Conservation (phyloP, 2,888 invertebrate genomes). For the Lasioglossum leucozonium region DNA sequence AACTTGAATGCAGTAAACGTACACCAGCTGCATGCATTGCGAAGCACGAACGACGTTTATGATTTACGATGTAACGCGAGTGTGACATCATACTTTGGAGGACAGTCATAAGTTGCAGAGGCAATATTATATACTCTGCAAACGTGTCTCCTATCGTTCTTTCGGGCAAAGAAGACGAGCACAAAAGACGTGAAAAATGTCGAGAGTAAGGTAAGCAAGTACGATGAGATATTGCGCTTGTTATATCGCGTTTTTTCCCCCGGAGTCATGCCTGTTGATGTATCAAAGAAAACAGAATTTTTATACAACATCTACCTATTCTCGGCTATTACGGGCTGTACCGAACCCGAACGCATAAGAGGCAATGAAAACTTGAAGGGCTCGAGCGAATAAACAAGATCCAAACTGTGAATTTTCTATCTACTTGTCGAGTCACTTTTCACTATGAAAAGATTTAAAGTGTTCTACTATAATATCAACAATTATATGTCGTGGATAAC, state of each 20-base stretch:
- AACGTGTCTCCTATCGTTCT: conserved; percentile 9
- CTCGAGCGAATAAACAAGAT: background rate
- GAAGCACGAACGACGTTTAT: conserved; percentile 26
- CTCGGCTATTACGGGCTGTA: background rate
- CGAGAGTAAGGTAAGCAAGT: conserved; percentile 26
- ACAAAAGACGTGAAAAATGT: background rate
- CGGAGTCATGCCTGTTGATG: conserved; percentile 37
- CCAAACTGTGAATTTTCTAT: background rate
- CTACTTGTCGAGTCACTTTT: background rate
- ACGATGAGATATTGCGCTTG: conserved; percentile 51
- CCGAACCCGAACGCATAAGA: background rate
- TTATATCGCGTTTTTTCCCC: conserved; percentile 36
- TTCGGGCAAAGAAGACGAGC: background rate
- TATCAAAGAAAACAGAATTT: conserved; percentile 21
- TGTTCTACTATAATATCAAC: no score
- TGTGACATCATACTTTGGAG: conserved; percentile 25
- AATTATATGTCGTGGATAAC: no score
- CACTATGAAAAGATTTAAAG: background rate
- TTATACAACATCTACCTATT: background rate
- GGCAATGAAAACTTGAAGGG: background rate
- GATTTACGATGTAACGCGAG: conserved; percentile 47
- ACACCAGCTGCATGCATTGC: conserved; percentile 17
- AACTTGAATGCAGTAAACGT: conserved; percentile 1
- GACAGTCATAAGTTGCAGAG: conserved; percentile 20
- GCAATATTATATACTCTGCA: conserved; percentile 24